These are phyloP conservation scores for Okamejei kenojei DNA, from an alignment of 2,797 vertebrate species.

Conservation along the genomic window DNA sequence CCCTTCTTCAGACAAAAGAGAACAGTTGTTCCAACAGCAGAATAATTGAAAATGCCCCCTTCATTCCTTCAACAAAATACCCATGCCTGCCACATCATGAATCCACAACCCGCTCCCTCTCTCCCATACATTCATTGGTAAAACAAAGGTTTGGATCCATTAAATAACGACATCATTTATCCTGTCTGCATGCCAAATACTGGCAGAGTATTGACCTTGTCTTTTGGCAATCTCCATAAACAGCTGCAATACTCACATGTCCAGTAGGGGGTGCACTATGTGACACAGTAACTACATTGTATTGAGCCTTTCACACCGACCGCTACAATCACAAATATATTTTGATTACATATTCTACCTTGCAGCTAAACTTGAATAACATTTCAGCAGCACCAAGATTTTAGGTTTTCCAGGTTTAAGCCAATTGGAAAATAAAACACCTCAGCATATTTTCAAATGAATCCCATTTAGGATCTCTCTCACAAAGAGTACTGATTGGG, in stretches of 20 bases:
- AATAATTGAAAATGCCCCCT: too few relatives aligned
- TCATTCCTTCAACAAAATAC: background rate
- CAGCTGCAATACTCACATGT: background rate
- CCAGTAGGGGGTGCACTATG: constrained; percentile 1
- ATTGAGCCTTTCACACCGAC: background rate
- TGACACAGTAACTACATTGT: background rate
- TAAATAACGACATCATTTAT: background rate
- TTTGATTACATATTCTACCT: background rate
- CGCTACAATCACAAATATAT: background rate
- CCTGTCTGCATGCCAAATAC: background rate
- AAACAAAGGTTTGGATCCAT: background rate
- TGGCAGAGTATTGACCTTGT: background rate
- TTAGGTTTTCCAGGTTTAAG: background rate
- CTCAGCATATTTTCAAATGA: background rate
- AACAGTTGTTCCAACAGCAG: background rate
- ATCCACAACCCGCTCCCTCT: background rate
- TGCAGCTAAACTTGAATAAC: background rate
- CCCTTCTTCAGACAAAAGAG: background rate
- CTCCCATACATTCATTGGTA: background rate
- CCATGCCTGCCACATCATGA: too few relatives aligned
- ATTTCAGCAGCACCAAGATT: background rate
- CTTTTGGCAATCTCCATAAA: background rate
- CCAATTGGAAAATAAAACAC: background rate
- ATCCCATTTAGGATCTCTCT: background rate
- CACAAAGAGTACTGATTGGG: too few relatives aligned